Evolutionary conservation across 64 coral and sea anemone genomes (phyloP).

Genomic region (Montipora cactus): DNA sequence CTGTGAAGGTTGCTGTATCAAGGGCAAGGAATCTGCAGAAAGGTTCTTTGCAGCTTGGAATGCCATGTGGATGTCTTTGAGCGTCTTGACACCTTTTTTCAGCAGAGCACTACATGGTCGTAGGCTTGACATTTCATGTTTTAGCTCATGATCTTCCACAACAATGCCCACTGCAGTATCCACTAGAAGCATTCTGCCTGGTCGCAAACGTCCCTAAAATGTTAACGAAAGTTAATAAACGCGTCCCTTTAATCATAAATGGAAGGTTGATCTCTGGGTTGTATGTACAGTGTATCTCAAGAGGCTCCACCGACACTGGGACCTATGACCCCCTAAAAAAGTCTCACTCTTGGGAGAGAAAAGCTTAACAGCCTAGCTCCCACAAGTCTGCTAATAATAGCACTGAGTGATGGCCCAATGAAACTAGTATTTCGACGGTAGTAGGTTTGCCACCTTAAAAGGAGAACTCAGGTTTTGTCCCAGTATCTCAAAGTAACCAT

Average conservation of each 20-base stretch:
- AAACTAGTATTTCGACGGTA: too few relatives aligned
- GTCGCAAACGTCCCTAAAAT: slow-evolving; percentile 85
- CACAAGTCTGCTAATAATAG: too few relatives aligned
- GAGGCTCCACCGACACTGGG: too few relatives aligned
- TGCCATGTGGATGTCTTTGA: slow-evolving; percentile 73
- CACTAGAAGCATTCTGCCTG: slow-evolving; percentile 91
- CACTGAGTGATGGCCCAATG: too few relatives aligned
- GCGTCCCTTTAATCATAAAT: not conserved
- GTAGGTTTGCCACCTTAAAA: too few relatives aligned
- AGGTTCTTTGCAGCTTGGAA: slow-evolving; percentile 69
- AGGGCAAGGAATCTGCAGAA: slow-evolving; percentile 23
- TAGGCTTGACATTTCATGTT: slow-evolving; percentile 69
- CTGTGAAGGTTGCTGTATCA: slow-evolving; percentile 63
- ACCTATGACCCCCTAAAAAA: too few relatives aligned
- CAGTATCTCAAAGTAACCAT: too few relatives aligned
- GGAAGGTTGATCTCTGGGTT: too few relatives aligned
- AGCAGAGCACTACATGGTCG: slow-evolving; percentile 82
- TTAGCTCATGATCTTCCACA: slow-evolving; percentile 89
- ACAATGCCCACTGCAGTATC: slow-evolving; percentile 79
- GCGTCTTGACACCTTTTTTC: slow-evolving; percentile 61
- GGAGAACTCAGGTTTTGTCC: too few relatives aligned
- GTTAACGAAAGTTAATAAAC: not conserved
- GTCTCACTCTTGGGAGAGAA: too few relatives aligned
- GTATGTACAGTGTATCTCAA: too few relatives aligned
- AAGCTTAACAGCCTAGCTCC: too few relatives aligned